phyloP scores from a whole-genome alignment of 2,113 vertebrate genomes.

The Mastomys coucha region DNA sequence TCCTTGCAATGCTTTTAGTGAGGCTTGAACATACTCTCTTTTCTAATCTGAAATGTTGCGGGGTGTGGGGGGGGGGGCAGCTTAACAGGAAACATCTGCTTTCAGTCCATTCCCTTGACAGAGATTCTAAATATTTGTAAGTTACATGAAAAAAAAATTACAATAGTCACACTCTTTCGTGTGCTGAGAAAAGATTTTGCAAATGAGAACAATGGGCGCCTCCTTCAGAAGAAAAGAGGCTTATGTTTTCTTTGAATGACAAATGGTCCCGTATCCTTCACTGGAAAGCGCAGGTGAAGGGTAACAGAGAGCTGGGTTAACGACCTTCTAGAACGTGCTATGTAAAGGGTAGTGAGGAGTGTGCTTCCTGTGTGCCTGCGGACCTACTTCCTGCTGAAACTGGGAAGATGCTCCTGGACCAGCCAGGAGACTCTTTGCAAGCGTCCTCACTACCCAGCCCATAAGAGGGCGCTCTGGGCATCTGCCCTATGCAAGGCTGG shows the following conservation, averaged over 20 bases:
- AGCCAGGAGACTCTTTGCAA: neutral
- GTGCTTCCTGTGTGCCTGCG: neutral
- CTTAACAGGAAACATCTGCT: conserved; percentile 77
- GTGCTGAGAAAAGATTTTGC: conserved; percentile 55
- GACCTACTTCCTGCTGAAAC: neutral
- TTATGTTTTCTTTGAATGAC: neutral
- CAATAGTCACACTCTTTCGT: conserved; percentile 41
- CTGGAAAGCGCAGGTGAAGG: neutral
- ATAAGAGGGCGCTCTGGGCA: neutral
- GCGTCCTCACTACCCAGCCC: neutral
- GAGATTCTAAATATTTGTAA: conserved; percentile 81
- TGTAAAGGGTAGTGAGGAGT: neutral
- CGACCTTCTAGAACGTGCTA: neutral
- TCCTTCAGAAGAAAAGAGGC: conserved; percentile 49
- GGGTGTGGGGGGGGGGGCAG: conserved; percentile 11
- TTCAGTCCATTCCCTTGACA: conserved; percentile 76
- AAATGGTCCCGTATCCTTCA: neutral
- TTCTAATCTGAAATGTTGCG: conserved; percentile 74
- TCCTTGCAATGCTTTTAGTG: conserved; percentile 67
- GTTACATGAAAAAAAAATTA: conserved; percentile 75
- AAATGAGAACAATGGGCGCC: conserved; percentile 61
- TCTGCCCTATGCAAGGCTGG: neutral
- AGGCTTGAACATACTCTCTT: conserved; percentile 74
- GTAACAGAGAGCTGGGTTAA: neutral
- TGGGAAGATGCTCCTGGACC: neutral